Evolutionary conservation across 2,113 vertebrate species (phyloP).

Genomic region (Glaucidium brasilianum): DNA sequence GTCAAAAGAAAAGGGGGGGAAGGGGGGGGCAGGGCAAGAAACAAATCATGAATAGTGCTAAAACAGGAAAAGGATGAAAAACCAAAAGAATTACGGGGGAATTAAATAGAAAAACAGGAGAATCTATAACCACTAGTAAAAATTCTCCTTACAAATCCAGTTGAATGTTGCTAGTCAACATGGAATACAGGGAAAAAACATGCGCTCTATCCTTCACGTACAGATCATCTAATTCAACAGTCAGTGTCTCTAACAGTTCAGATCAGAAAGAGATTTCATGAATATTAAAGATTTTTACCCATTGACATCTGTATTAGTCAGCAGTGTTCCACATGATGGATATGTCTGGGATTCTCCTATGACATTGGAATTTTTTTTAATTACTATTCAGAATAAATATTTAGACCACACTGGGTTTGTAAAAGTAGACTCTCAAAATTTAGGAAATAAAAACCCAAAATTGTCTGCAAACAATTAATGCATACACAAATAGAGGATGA

Average conservation of each 20-base stretch:
- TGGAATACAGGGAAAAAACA: neutral
- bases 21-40: neutral
- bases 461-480: neutral
- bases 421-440: neutral
- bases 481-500: neutral
- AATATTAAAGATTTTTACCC: conserved; percentile 12
- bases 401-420: neutral
- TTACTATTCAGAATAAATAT: neutral
- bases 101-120: neutral
- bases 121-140: neutral
- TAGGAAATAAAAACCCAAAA: neutral
- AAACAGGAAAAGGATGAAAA: neutral
- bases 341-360: neutral
- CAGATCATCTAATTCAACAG: neutral
- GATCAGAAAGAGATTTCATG: neutral
- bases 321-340: neutral
- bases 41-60: neutral
- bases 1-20: neutral
- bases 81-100: neutral
- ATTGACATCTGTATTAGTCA: neutral
- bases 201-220: neutral
- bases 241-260: neutral
- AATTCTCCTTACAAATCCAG: neutral
- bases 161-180: neutral
- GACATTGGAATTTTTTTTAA: neutral